A percentile compares a stretch with the other conserved stretches of the same genome.
Evolutionary conservation across 2,888 invertebrate species (phyloP).

Genomic region (Drosophila algonquin): DNA sequence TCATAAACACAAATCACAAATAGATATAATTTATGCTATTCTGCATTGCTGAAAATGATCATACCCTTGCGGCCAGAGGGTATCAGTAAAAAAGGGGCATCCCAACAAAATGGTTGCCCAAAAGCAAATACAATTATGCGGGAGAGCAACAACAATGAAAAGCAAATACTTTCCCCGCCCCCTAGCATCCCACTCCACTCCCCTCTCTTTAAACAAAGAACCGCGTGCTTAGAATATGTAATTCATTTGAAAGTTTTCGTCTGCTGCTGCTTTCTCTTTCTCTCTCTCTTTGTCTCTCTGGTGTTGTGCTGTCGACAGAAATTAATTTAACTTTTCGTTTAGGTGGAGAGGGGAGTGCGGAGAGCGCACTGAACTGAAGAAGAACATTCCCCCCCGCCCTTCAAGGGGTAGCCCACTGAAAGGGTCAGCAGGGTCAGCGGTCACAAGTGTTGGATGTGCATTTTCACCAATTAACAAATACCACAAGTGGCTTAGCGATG

Average conservation of each 20-base stretch:
- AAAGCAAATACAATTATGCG: slow-evolving; percentile 76
- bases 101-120: slow-evolving; percentile 35
- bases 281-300: too few relatives aligned
- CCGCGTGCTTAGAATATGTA: slow-evolving; percentile 74
- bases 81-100: slow-evolving; percentile 33
- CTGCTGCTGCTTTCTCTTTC: slow-evolving; percentile 8
- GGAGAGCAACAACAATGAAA: slow-evolving; percentile 35
- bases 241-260: slow-evolving; percentile 71
- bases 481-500: slow-evolving; percentile 55
- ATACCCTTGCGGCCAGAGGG: not conserved
- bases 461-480: slow-evolving; percentile 63
- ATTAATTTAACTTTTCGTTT: slow-evolving; percentile 64
- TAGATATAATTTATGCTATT: too few relatives aligned
- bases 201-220: slow-evolving; percentile 6
- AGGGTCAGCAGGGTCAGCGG: slow-evolving; percentile 26
- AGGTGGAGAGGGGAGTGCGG: not conserved
- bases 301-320: slow-evolving; percentile 60
- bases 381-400: too few relatives aligned
- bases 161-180: slow-evolving; percentile 38
- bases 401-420: not conserved
- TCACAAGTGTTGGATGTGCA: slow-evolving; percentile 54
- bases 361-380: not conserved
- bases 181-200: not conserved
- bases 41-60: not conserved
- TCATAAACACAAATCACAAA: too few relatives aligned